Conservation (phyloP, 2,888 invertebrate genomes). For the Microchrysa polita region DNA sequence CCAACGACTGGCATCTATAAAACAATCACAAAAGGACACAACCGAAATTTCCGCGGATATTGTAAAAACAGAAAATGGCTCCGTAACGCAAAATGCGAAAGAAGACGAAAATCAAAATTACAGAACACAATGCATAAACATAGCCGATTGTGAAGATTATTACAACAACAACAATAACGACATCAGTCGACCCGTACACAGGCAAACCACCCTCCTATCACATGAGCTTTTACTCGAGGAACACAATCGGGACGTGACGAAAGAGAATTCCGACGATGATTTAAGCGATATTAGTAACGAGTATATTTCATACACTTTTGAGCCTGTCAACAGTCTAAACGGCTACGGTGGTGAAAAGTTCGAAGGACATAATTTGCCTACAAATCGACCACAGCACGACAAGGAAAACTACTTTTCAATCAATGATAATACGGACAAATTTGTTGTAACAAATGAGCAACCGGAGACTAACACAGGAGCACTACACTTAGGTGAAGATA, state of each 20-base stretch:
- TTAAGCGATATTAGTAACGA: conserved; percentile 34
- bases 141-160: conserved; percentile 34
- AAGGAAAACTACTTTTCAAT: not conserved
- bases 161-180: conserved; percentile 9
- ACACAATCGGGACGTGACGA: not conserved
- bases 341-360: conserved; percentile 12
- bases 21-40: conserved; percentile 46
- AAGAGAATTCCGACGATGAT: conserved; percentile 33
- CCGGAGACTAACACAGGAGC: not conserved
- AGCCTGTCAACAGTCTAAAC: conserved; percentile 15
- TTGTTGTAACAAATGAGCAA: conserved; percentile 6
- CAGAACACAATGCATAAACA: conserved; percentile 23
- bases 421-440: not conserved
- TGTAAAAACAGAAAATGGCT: not conserved
- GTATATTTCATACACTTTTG: conserved; percentile 25
- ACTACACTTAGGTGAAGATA: conserved; percentile 53
- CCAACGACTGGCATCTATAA: conserved; percentile 50
- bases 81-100: not conserved
- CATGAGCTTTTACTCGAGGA: conserved; percentile 32
- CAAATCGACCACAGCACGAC: not conserved
- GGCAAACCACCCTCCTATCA: conserved; percentile 26
- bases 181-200: not conserved
- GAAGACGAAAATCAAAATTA: conserved; percentile 37
- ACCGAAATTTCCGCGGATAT: not conserved
- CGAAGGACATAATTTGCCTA: conserved; percentile 6